Base-by-base conservation (phyloP, 2,888 invertebrate genomes). In the Acleris laterana region DNA sequence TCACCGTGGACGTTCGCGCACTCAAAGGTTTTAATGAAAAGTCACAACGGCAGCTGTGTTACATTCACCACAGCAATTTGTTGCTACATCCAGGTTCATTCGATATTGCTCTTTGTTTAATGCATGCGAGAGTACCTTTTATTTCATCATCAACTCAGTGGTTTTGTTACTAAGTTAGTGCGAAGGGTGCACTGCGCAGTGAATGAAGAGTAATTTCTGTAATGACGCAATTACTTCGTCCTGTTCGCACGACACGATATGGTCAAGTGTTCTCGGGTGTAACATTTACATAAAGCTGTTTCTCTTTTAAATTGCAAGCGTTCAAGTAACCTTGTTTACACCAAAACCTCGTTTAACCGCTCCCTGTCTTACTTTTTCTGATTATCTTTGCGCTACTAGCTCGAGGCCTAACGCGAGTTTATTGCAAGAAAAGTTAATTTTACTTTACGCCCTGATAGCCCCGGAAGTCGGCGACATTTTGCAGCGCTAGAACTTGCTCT, bases 211-310 rank as follows among this genome's bases (percentile, higher is more conserved):
- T 81, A 84, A 85, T 86, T 85, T 79, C 78, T 81, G 78, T 87
- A 87, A 88, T 84, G 83, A 82, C 71, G 83, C 84, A 85, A 87
- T 87, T 87, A 86, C 83, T 76, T 79, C 65, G 69, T 78, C 77
- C 78, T 79, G 46, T 82, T 79, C 72, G 78, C 72, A 44, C 58
- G 49, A 74, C 79, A 76, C 75, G 82, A 74, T 79, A 81, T 80
- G 85, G 86, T 83, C 83, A 83, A 84, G 82, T 77, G 76, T 68
- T 76, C 71, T 70, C 70, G 66, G 68, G 56, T 75, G 74, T 78
- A 76, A 78, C 80, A 84, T 84, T 80, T 82, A 75, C 80, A 80
- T 82, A 82, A 84, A 74, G 72, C 71, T 69, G 71, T 77, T 77
- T 78, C 69, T 75, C 71, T 77, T 19, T 68, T 59, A 25, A 64